A percentile compares a stretch with the other conserved stretches of the same genome.
Conservation (phyloP, 2,888 invertebrate species). For the Asteroscopus sphinx region DNA sequence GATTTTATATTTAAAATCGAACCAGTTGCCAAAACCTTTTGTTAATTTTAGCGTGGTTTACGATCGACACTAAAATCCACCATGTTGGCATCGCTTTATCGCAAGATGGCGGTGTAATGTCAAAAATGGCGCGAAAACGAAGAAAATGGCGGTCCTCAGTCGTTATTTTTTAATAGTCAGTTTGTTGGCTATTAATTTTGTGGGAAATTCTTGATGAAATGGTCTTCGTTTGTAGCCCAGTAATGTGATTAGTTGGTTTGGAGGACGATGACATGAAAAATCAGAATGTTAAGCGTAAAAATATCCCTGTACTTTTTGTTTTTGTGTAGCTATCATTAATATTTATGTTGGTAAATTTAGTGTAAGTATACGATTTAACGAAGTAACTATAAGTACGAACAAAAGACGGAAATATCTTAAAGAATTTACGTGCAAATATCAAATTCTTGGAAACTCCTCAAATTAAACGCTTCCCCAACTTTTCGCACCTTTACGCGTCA, state of each 20-base stretch:
- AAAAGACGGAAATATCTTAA: constrained; percentile 45
- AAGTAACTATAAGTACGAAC: constrained; percentile 38
- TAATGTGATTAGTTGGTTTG: constrained; percentile 24
- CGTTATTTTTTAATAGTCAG: constrained; percentile 72
- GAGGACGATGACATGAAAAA: constrained; percentile 3
- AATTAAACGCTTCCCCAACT: constrained; percentile 39
- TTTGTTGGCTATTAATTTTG: constrained; percentile 67
- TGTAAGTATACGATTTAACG: constrained; percentile 12
- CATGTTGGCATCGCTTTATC: constrained; percentile 75
- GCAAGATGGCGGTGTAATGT: constrained; percentile 74
- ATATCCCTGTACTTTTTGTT: background rate
- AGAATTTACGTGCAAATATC: constrained; percentile 54
- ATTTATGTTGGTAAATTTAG: constrained; percentile 30
- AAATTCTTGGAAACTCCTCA: constrained; percentile 52
- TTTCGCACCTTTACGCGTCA: constrained; percentile 41
- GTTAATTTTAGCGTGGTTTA: constrained; percentile 86
- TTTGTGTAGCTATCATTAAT: no score
- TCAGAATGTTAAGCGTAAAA: background rate
- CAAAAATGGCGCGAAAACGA: constrained; percentile 75
- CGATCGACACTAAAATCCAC: constrained; percentile 77
- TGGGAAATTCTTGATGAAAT: constrained; percentile 52
- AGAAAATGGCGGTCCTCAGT: constrained; percentile 62
- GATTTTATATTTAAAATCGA: constrained; percentile 82
- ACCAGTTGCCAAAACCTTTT: constrained; percentile 84
- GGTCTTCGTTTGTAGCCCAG: constrained; percentile 14